Evolutionary conservation across 1,140 invertebrate species (phyloP).

Genomic region (Papilio aristodemus): DNA sequence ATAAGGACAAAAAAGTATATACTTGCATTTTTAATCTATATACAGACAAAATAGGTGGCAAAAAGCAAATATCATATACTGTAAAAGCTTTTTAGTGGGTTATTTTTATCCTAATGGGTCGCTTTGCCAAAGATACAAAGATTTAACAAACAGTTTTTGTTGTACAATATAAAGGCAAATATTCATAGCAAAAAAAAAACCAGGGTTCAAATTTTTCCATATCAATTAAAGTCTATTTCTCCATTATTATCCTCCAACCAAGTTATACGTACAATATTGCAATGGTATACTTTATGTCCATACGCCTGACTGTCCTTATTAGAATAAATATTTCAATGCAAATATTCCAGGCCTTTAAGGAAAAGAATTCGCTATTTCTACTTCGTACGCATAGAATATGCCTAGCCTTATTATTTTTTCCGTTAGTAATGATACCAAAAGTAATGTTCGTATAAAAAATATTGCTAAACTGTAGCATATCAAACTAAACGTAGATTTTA

Average conservation of each 20-base stretch:
- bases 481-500: neutral
- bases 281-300: neutral
- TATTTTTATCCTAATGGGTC: neutral
- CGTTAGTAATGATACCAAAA: neutral
- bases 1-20: neutral
- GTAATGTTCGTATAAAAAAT: too few relatives aligned
- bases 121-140: conserved; percentile 6
- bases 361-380: neutral
- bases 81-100: neutral
- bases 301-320: neutral
- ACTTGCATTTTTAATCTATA: neutral
- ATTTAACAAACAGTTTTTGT: neutral
- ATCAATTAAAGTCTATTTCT: too few relatives aligned
- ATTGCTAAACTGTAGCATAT: neutral
- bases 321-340: neutral
- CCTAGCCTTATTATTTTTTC: too few relatives aligned
- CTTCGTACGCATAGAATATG: too few relatives aligned
- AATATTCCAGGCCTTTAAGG: neutral
- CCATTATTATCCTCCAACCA: neutral
- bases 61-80: neutral
- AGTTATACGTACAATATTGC: neutral
- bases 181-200: too few relatives aligned
- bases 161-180: too few relatives aligned
- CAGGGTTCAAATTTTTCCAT: too few relatives aligned
- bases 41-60: too few relatives aligned